Evolutionary conservation across 2,797 vertebrate species (phyloP).

Genomic region (Squalus acanthias): DNA sequence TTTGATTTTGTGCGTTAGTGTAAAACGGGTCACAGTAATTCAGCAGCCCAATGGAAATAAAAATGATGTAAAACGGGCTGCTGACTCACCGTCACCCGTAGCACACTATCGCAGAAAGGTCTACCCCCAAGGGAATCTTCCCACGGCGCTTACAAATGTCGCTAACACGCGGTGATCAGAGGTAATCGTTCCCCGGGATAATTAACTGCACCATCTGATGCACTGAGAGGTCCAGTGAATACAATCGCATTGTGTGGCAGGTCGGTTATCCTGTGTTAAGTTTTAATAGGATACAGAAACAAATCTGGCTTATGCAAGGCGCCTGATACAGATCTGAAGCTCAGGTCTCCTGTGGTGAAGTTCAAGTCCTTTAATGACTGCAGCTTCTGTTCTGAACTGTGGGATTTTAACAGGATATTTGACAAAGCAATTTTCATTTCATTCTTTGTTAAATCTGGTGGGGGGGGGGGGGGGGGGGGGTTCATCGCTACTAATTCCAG

Average conservation of each 20-base stretch:
- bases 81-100: too few species aligned
- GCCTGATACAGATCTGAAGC: slow-evolving; percentile 1
- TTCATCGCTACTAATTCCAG: not conserved
- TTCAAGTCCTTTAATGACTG: not conserved
- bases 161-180: not conserved
- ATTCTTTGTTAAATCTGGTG: not conserved
- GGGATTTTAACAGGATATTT: not conserved
- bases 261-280: not conserved
- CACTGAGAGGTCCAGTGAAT: not conserved
- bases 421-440: not conserved
- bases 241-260: not conserved
- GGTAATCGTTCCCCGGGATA: not conserved
- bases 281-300: slow-evolving; percentile 8
- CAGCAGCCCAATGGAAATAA: not conserved
- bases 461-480: too few species aligned
- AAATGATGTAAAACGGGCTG: not conserved
- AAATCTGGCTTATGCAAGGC: slow-evolving; percentile 12
- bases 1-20: not conserved
- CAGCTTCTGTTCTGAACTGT: not conserved
- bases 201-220: not conserved
- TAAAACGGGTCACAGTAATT: not conserved
- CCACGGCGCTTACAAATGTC: not conserved
- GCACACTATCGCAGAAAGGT: not conserved
- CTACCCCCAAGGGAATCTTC: not conserved
- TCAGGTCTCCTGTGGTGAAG: not conserved